A percentile compares a stretch with the other conserved stretches of the same genome.
Evolutionary conservation across 2,113 vertebrate species (phyloP).

Genomic region (Mesembrinibis cayennensis): DNA sequence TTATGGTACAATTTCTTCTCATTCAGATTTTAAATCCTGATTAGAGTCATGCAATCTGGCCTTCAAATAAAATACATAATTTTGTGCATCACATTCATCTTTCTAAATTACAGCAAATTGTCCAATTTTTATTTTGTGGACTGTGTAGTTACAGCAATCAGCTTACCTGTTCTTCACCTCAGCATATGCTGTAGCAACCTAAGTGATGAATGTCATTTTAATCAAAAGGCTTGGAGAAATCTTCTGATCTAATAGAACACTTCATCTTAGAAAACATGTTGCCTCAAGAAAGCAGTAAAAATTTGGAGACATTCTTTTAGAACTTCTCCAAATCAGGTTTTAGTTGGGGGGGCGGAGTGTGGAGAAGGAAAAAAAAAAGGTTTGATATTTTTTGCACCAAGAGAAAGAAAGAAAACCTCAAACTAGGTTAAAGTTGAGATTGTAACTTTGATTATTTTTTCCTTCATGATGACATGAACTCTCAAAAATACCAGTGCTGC

Average conservation of each 20-base stretch:
- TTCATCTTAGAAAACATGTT: neutral
- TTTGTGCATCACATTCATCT: conserved; percentile 56
- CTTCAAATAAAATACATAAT: conserved; percentile 72
- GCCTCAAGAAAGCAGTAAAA: neutral
- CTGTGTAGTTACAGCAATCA: conserved; percentile 62
- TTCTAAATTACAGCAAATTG: conserved; percentile 74
- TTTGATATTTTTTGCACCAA: neutral
- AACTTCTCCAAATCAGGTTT: neutral
- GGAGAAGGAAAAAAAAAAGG: neutral
- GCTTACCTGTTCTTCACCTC: conserved; percentile 32
- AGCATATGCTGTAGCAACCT: neutral
- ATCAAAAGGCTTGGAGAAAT: conserved; percentile 30
- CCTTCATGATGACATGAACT: neutral
- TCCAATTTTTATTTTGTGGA: conserved; percentile 68
- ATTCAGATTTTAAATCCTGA: conserved; percentile 71
- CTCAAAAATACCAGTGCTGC: neutral
- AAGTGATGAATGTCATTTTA: conserved; percentile 50
- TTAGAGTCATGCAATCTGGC: conserved; percentile 62
- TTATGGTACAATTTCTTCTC: conserved; percentile 66
- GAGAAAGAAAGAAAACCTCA: neutral
- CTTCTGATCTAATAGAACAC: neutral
- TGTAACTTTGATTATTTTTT: neutral
- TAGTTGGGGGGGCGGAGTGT: neutral
- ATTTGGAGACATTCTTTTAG: neutral
- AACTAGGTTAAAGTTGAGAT: neutral